phyloP scores from a whole-genome alignment of 2,797 vertebrate species.

The Hyperoplus lanceolatus region DNA sequence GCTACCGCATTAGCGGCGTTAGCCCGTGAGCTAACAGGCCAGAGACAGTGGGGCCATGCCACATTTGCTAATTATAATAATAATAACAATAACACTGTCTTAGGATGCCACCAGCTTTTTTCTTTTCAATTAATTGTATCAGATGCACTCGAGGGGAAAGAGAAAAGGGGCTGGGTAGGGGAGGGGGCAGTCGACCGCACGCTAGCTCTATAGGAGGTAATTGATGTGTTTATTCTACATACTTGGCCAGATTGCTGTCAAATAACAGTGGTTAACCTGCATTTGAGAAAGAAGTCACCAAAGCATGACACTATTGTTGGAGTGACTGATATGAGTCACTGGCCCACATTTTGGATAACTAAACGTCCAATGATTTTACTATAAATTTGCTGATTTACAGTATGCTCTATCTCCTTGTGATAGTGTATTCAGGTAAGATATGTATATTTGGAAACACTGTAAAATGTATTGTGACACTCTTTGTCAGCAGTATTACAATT shows the following conservation, averaged over 20 bases:
- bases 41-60: slow-evolving; percentile 76
- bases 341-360: slow-evolving; percentile 16
- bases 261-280: slow-evolving; percentile 62
- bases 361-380: not conserved
- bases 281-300: slow-evolving; percentile 58
- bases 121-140: slow-evolving; percentile 88
- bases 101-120: slow-evolving; percentile 84
- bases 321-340: slow-evolving; percentile 44
- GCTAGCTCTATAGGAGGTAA: slow-evolving; percentile 70
- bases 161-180: slow-evolving; percentile 52
- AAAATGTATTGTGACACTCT: slow-evolving; percentile 79
- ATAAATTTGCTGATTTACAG: too few relatives aligned
- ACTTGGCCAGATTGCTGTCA: slow-evolving; percentile 63
- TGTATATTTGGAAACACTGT: slow-evolving; percentile 72
- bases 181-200: slow-evolving; percentile 32
- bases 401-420: slow-evolving; percentile 69
- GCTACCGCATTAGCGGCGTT: slow-evolving; percentile 85
- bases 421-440: slow-evolving; percentile 83
- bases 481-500: slow-evolving; percentile 73
- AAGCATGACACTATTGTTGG: slow-evolving; percentile 37
- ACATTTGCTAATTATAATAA: slow-evolving; percentile 85
- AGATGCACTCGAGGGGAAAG: slow-evolving; percentile 75
- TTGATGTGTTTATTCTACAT: slow-evolving; percentile 77
- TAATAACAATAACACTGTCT: slow-evolving; percentile 86
- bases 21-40: slow-evolving; percentile 82